phyloP scores from a whole-genome alignment of 2,888 invertebrate genomes.

The Dicyrtoma fusca region DNA sequence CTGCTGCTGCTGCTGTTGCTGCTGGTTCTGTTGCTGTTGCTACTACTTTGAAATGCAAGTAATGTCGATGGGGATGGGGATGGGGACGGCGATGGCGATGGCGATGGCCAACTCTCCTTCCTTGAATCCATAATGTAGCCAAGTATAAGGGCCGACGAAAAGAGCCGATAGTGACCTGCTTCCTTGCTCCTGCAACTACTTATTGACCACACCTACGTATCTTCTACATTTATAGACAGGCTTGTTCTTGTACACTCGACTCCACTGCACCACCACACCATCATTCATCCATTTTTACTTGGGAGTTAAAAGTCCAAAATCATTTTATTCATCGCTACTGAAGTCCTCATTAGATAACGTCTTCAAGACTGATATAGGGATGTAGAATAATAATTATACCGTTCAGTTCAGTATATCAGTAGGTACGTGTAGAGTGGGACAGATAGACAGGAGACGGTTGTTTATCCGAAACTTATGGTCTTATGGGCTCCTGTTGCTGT shows the following conservation, averaged over 20 bases:
- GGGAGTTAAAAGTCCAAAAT: not conserved
- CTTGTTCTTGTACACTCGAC: not conserved
- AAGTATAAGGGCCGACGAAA: constrained; percentile 15
- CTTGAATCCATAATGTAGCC: constrained; percentile 14
- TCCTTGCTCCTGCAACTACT: constrained; percentile 17
- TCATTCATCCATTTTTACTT: constrained; percentile 15
- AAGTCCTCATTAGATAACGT: constrained; percentile 28
- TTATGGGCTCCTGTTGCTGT: too few species aligned
- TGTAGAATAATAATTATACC: too few species aligned
- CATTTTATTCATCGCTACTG: constrained; percentile 28
- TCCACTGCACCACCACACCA: not conserved
- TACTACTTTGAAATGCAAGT: constrained; percentile 6
- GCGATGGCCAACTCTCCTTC: not conserved
- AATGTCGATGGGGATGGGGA: not conserved
- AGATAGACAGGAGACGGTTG: not conserved
- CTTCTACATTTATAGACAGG: not conserved
- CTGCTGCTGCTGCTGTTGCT: too few species aligned
- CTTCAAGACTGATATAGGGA: not conserved
- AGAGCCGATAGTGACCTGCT: constrained; percentile 32
- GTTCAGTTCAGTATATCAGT: too few species aligned
- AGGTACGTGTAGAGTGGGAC: too few species aligned
- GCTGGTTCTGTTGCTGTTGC: too few species aligned
- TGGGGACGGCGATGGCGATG: not conserved
- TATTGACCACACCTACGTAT: constrained; percentile 28
- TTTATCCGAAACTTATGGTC: too few species aligned